These are phyloP conservation scores for Carpatolechia fugitivella DNA, from an alignment of 2,888 invertebrate species.

Conservation along the genomic window DNA sequence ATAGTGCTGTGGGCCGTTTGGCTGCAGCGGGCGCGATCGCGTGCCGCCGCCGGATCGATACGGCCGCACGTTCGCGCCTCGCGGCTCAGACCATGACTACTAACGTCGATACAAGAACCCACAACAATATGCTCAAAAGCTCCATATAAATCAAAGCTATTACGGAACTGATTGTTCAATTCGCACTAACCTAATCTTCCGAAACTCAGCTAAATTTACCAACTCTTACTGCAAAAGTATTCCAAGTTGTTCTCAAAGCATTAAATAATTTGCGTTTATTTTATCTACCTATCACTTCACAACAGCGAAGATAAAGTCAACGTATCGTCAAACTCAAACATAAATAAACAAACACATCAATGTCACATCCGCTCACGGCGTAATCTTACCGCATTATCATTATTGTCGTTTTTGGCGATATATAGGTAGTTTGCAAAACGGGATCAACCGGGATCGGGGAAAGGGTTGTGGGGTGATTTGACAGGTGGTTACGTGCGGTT, in stretches of 20 bases:
- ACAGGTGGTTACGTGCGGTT: conserved; percentile 16
- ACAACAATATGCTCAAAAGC: neutral
- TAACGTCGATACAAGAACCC: conserved; percentile 19
- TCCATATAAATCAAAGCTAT: neutral
- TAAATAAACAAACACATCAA: conserved; percentile 14
- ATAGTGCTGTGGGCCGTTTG: conserved; percentile 29
- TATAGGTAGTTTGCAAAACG: neutral
- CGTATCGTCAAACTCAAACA: neutral
- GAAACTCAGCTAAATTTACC: too few species aligned
- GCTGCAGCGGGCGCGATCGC: conserved; percentile 68
- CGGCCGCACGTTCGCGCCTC: conserved; percentile 65
- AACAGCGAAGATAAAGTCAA: neutral
- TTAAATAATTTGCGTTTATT: neutral
- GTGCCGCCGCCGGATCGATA: conserved; percentile 71
- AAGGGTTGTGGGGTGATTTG: conserved; percentile 13
- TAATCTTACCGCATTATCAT: neutral
- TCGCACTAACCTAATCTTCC: too few species aligned
- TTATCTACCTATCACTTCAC: neutral
- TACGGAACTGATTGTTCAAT: neutral
- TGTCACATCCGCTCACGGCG: neutral
- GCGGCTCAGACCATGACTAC: conserved; percentile 44
- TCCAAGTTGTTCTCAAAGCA: neutral
- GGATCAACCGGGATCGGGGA: neutral
- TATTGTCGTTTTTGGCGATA: neutral
- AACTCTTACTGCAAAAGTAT: too few species aligned